Base-by-base conservation (phyloP, 1,140 invertebrate species). In the Apis laboriosa region DNA sequence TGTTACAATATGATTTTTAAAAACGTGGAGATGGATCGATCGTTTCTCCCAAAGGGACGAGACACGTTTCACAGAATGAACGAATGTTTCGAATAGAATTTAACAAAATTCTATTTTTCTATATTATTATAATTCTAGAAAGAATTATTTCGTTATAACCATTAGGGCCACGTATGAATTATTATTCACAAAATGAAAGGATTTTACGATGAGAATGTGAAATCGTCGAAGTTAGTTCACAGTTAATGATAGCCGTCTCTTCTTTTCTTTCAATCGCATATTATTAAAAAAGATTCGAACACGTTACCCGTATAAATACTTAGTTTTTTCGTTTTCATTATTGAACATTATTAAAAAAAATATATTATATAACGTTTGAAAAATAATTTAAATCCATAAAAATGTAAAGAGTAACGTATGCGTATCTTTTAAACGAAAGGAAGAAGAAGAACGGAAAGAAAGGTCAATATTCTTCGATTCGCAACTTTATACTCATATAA, bases 131-230 rank as follows among this genome's bases (percentile, higher is more conserved):
- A n/a, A n/a, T n/a, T n/a, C n/a, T 2, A 21, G 11, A 24, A 55
- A 24, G 43, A 17, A 43, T 19, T 24, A 60, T 56, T 49, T 28
- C 49, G 13, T 34, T 34, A 34, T 15, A 12, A 43, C 0, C 56
- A 24, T 79, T 71, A 53, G 51, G 34, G 28, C 28, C 34, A 63
- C 12, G 13, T 28, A n/a, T n/a, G 49, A 49, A 34, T 60, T 80
- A 63, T 81, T 81, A 77, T 56, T 76, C 73, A 68, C 63, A 68
- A 24, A 70, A 70, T 61, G 74, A 77, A 60, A 53, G n/a, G 66
- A 15, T 34, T 11, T 15, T 76, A 9, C 19, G 55, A 55, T 70
- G 74, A 63, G 21, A 77, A 15, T 19, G n/a, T 64, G 74, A 49
- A 13, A 53, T 43, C 28, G 28, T 61, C 9, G 58, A 19, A 8